phyloP scores from a whole-genome alignment of 1,140 invertebrate genomes.

The Drosophila tropicalis region DNA sequence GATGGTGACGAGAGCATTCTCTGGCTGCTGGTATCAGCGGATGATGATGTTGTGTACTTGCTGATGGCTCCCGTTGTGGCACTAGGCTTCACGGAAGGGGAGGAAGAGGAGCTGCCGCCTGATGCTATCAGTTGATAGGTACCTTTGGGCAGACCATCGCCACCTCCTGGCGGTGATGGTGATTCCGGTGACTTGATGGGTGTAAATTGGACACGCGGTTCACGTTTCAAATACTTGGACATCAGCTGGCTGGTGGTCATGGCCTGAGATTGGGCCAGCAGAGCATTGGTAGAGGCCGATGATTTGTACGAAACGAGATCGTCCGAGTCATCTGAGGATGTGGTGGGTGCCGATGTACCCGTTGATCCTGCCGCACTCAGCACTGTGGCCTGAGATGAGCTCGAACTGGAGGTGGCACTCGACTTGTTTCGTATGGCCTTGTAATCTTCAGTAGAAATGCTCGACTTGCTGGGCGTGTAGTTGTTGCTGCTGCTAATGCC shows the following conservation, averaged over 20 bases:
- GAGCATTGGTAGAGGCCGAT: slow-evolving; percentile 76
- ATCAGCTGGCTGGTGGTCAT: slow-evolving; percentile 81
- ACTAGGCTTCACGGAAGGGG: slow-evolving; percentile 42
- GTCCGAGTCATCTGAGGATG: slow-evolving; percentile 78
- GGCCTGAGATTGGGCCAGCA: slow-evolving; percentile 78
- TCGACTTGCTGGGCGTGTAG: slow-evolving; percentile 49
- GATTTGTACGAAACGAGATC: slow-evolving; percentile 80
- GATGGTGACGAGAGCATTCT: slow-evolving; percentile 67
- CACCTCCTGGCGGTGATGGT: slow-evolving; percentile 72
- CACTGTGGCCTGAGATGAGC: slow-evolving; percentile 78
- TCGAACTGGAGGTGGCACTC: slow-evolving; percentile 78
- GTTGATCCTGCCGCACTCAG: slow-evolving; percentile 75
- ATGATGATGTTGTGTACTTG: slow-evolving; percentile 56
- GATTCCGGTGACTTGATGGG: slow-evolving; percentile 82
- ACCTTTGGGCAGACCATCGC: slow-evolving; percentile 74
- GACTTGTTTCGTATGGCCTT: slow-evolving; percentile 78
- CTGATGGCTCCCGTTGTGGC: slow-evolving; percentile 67
- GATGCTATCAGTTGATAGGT: slow-evolving; percentile 72
- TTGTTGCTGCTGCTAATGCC: slow-evolving; percentile 38
- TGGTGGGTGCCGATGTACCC: slow-evolving; percentile 75
- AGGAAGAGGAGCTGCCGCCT: not conserved
- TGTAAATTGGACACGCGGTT: slow-evolving; percentile 77
- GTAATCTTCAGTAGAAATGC: slow-evolving; percentile 64
- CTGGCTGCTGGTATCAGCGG: slow-evolving; percentile 55
- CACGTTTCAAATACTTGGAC: slow-evolving; percentile 80